Base-by-base conservation (phyloP, 2,888 invertebrate species). In the Nomada ruficornis region DNA sequence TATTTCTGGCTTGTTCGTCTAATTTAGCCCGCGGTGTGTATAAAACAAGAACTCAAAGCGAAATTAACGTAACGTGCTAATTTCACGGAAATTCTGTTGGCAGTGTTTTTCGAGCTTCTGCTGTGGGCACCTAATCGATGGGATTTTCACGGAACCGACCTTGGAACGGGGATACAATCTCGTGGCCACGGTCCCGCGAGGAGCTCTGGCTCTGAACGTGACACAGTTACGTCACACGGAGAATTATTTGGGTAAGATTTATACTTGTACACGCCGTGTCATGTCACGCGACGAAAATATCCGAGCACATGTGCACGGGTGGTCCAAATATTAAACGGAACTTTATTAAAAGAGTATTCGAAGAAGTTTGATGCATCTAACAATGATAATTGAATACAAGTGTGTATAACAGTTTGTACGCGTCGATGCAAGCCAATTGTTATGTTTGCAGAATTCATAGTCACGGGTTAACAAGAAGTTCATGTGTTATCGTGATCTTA, bases 121-220 rank as follows among this genome's bases (percentile, higher is more conserved):
- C 63, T 63, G 70, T 3, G 97, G 97, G 89, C 96, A 96, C 65
- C 96, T 97, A 79, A 96, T 98, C 78, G 97, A 97, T 18, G 98
- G 98, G 0, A 96, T 98, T 84, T 98, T 98, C 94, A 97, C 97
- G 0, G 95, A 97, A 62, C 96, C 97, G 70, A 96, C 97, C 70
- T 95, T 98, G 85, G 96, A 97, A 0, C 96, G 96, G 62, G 98
- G 98, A 79, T 98, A 98, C 94, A 97, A 98, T 71, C 95, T 97
- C 89, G 96, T 98, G 74, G 96, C 98, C 13, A 96, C 96, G 29
- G 96, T 98, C 74, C 98, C 98, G 0, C 95, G 95, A 71, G 98
- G 98, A 18, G 98, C 98, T 69, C 97, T 98, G 91, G 96, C 97
- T 91, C 96, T 98, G 89, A 97, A 98, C 91, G 96, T 98, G 91